A percentile compares a stretch with the other conserved stretches of the same genome.
Evolutionary conservation across 2,888 invertebrate genomes (phyloP).

Genomic region (Ennomos fuscantarius): DNA sequence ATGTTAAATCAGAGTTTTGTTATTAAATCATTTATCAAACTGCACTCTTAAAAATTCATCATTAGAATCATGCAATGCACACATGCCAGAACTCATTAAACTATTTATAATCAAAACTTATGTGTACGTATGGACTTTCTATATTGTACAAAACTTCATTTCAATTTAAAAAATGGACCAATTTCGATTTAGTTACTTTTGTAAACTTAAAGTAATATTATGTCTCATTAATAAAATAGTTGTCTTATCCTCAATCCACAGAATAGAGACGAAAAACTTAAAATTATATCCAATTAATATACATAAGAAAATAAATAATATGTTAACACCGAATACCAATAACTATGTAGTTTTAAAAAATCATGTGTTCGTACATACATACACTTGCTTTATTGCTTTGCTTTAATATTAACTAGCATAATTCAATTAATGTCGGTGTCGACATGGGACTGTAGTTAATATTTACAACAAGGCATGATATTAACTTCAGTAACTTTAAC

Average conservation of each 20-base stretch:
- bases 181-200: conserved; percentile 52
- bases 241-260: conserved; percentile 43
- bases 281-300: conserved; percentile 54
- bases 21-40: conserved; percentile 56
- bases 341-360: conserved; percentile 25
- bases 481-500: conserved; percentile 37
- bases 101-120: conserved; percentile 56
- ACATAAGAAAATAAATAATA: conserved; percentile 49
- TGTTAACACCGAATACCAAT: conserved; percentile 53
- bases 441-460: conserved; percentile 40
- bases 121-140: conserved; percentile 67
- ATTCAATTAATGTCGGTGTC: conserved; percentile 40
- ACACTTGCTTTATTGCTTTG: conserved; percentile 59
- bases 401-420: conserved; percentile 53
- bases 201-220: conserved; percentile 70
- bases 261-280: conserved; percentile 51
- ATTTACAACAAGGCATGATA: conserved; percentile 32
- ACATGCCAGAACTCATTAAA: conserved; percentile 65
- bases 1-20: conserved; percentile 32
- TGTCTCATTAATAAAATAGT: conserved; percentile 61
- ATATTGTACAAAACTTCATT: conserved; percentile 56
- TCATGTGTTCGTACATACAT: conserved; percentile 64
- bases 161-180: conserved; percentile 51
- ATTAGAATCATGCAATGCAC: conserved; percentile 70
- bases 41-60: conserved; percentile 62